Conservation (phyloP, 1,140 invertebrate species). For the Drosophila prosaltans region DNA sequence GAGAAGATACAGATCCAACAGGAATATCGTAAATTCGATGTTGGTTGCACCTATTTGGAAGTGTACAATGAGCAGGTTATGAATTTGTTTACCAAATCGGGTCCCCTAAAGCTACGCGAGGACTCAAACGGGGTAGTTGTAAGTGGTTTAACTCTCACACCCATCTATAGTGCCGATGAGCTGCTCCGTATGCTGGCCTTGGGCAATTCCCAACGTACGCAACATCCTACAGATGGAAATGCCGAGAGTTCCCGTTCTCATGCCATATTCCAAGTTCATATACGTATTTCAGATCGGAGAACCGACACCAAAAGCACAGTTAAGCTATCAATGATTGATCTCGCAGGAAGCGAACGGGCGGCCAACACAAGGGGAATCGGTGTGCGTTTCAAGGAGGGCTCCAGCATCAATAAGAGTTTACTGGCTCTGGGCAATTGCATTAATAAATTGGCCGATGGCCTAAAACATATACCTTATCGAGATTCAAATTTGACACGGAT, state of each 20-base stretch:
- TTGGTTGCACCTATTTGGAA: conserved; percentile 90
- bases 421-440: conserved; percentile 97
- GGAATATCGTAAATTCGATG: conserved; percentile 89
- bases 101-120: conserved; percentile 92
- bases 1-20: conserved; percentile 89
- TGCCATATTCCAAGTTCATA: conserved; percentile 95
- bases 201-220: conserved; percentile 96
- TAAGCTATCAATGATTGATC: conserved; percentile 96
- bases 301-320: conserved; percentile 86
- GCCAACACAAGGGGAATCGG: conserved; percentile 89
- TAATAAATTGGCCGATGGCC: conserved; percentile 92
- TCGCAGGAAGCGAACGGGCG: conserved; percentile 95
- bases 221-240: conserved; percentile 99
- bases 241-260: conserved; percentile 98
- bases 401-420: conserved; percentile 96
- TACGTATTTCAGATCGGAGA: conserved; percentile 86
- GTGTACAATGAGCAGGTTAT: conserved; percentile 98
- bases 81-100: conserved; percentile 92
- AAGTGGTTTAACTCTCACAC: conserved; percentile 90
- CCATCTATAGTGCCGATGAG: conserved; percentile 91
- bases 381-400: conserved; percentile 93
- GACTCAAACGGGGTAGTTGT: conserved; percentile 93
- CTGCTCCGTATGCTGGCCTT: conserved; percentile 92
- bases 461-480: conserved; percentile 93
- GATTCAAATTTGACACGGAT: conserved; percentile 98